A percentile compares a stretch with the other conserved stretches of the same genome.
Evolutionary conservation across 1,140 invertebrate genomes (phyloP).

Genomic region (Zophobas morio): DNA sequence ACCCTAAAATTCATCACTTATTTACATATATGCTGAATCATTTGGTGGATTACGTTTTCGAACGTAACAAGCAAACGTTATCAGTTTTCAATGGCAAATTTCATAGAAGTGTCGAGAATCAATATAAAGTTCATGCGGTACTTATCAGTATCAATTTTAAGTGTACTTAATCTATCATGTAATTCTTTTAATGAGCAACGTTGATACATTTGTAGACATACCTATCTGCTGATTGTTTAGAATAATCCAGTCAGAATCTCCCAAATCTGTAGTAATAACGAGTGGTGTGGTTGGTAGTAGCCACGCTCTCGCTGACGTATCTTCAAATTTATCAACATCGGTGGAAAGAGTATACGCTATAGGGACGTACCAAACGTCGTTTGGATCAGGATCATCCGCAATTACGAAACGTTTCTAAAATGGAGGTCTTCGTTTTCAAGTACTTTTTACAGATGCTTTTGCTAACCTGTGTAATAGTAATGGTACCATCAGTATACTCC

Average conservation of each 20-base stretch:
- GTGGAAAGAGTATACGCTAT: conserved; percentile 71
- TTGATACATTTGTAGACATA: conserved; percentile 52
- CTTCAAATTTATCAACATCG: conserved; percentile 68
- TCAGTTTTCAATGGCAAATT: conserved; percentile 1
- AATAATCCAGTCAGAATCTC: conserved; percentile 78
- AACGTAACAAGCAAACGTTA: too few relatives aligned
- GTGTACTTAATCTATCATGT: too few relatives aligned
- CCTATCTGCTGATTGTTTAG: conserved; percentile 79
- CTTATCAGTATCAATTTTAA: too few relatives aligned
- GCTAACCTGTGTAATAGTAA: too few relatives aligned
- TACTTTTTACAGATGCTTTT: too few relatives aligned
- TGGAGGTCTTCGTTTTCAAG: background rate
- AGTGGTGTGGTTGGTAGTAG: conserved; percentile 55
- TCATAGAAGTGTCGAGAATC: background rate
- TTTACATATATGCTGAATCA: conserved; percentile 13
- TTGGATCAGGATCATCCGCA: background rate
- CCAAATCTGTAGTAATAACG: conserved; percentile 58
- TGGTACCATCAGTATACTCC: too few relatives aligned
- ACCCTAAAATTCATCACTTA: conserved; percentile 70
- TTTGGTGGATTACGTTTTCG: background rate
- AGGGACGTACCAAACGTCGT: conserved; percentile 73
- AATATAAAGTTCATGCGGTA: too few relatives aligned
- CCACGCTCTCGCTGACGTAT: conserved; percentile 70
- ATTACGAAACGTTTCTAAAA: conserved; percentile 30
- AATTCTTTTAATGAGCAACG: too few relatives aligned